These are phyloP conservation scores for Beris chalybata DNA, from an alignment of 2,888 invertebrate species.

Conservation along the genomic window DNA sequence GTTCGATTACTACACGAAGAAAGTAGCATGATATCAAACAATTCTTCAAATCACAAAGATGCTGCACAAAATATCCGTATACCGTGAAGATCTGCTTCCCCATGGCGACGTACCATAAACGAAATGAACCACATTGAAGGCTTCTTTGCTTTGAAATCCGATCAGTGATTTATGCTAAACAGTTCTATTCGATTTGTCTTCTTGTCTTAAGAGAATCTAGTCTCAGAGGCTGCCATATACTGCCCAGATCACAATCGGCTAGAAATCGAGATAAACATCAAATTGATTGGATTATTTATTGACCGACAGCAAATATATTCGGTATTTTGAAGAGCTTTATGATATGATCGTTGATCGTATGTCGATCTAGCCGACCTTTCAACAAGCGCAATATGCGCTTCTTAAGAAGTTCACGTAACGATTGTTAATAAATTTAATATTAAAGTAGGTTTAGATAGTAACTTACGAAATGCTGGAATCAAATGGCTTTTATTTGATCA, in stretches of 20 bases:
- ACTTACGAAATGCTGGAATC: background rate
- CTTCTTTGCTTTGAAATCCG: conserved; percentile 22
- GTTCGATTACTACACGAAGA: background rate
- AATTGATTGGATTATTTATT: conserved; percentile 31
- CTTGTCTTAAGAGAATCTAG: background rate
- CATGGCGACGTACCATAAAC: background rate
- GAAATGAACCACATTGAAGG: conserved; percentile 27
- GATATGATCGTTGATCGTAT: too few relatives aligned
- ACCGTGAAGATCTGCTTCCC: background rate
- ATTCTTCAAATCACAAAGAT: background rate
- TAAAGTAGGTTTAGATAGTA: conserved; percentile 7
- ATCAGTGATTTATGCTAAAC: conserved; percentile 37
- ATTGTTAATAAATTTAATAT: conserved; percentile 18
- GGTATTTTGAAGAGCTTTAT: too few relatives aligned
- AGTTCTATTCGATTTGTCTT: conserved; percentile 31
- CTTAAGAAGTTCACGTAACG: conserved; percentile 24
- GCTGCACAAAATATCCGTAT: background rate
- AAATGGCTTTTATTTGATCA: too few relatives aligned
- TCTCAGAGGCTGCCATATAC: background rate
- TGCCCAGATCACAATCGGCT: conserved; percentile 11
- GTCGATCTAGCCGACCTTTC: too few relatives aligned
- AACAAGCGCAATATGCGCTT: conserved; percentile 9
- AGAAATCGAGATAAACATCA: conserved; percentile 18
- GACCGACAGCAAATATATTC: background rate
- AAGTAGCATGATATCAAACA: conserved; percentile 10